These are phyloP conservation scores for Trichonephila clavipes DNA, from an alignment of 1,140 invertebrate species.

Conservation along the genomic window DNA sequence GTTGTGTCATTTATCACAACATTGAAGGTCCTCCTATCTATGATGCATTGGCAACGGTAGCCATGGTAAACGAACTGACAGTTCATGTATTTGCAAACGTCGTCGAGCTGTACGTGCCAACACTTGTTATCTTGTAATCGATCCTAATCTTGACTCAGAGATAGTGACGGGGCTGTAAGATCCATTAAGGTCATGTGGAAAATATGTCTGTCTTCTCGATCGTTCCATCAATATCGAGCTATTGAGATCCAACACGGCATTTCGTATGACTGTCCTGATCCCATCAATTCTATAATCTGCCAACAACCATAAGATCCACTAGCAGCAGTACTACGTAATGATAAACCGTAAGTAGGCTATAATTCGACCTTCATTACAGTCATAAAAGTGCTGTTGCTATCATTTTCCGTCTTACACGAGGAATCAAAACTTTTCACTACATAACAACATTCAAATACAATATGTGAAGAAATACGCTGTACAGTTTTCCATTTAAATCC, in stretches of 20 bases:
- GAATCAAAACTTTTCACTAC: background rate
- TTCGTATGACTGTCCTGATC: too few species aligned
- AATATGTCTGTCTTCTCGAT: background rate
- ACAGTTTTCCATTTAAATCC: background rate
- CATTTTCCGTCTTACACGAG: background rate
- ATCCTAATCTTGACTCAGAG: background rate
- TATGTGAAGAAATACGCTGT: background rate
- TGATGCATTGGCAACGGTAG: background rate
- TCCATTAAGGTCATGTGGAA: background rate
- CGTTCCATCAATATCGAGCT: background rate
- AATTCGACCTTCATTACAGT: background rate
- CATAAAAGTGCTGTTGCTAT: background rate
- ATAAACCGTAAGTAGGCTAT: background rate
- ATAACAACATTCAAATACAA: background rate
- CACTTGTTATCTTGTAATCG: background rate
- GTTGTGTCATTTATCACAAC: background rate
- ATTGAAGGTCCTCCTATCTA: background rate
- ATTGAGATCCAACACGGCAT: background rate
- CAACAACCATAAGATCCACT: background rate
- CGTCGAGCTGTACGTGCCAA: background rate
- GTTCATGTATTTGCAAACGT: background rate
- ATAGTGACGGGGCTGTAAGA: background rate
- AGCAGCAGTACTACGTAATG: background rate
- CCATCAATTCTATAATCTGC: too few species aligned
- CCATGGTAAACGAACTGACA: background rate